Conservation (phyloP, 1,140 invertebrate genomes). For the Zophobas atratus region DNA sequence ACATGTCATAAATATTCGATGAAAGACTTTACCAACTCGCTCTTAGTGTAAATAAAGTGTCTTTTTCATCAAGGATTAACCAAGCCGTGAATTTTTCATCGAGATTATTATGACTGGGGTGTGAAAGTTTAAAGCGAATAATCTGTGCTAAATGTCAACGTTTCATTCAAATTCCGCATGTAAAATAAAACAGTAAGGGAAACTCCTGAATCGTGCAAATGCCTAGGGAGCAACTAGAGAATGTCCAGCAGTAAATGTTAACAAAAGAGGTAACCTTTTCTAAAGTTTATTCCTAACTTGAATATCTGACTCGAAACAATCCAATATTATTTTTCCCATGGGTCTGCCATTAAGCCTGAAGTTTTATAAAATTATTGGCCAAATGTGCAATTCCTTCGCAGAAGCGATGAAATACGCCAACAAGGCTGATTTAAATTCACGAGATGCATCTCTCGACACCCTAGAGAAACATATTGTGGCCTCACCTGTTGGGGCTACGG, state of each 20-base stretch:
- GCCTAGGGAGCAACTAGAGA: conserved; percentile 52
- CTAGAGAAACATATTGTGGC: conserved; percentile 43
- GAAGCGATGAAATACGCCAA: conserved; percentile 48
- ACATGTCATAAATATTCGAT: conserved; percentile 60
- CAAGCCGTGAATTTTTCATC: conserved; percentile 29
- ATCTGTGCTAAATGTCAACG: conserved; percentile 45
- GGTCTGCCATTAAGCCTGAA: conserved; percentile 49
- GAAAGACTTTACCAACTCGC: conserved; percentile 23
- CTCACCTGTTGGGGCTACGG: conserved; percentile 48
- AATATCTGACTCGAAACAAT: conserved; percentile 50
- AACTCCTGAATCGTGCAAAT: conserved; percentile 45
- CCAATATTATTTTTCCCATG: conserved; percentile 46
- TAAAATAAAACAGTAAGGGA: conserved; percentile 49
- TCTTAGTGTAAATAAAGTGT: conserved; percentile 29
- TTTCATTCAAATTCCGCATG: conserved; percentile 54
- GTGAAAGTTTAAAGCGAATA: conserved; percentile 24
- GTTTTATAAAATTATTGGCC: conserved; percentile 53
- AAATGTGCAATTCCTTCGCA: conserved; percentile 41
- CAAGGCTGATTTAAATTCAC: conserved; percentile 51
- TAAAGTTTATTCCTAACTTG: conserved; percentile 50
- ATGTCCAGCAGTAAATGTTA: conserved; percentile 58
- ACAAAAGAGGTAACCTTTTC: conserved; percentile 56
- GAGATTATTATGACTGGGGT: background rate
- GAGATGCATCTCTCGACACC: conserved; percentile 43
- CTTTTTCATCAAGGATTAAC: conserved; percentile 31